These are phyloP conservation scores for Antheraea assamensis DNA, from an alignment of 2,888 invertebrate species.

Conservation along the genomic window DNA sequence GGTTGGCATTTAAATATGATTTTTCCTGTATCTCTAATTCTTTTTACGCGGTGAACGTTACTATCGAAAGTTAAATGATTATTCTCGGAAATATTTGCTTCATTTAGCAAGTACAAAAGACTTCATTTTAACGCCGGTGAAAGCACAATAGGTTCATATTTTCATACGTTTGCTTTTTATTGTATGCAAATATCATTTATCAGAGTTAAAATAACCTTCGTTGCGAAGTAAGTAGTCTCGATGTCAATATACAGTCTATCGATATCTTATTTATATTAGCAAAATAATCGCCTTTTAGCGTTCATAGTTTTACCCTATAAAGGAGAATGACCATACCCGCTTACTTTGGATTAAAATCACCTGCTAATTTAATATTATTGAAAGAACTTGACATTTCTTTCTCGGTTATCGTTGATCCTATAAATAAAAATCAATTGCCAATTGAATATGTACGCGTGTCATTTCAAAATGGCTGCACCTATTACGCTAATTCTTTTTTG, in stretches of 20 bases:
- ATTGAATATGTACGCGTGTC: no score
- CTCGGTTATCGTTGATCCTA: not conserved
- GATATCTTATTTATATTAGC: not conserved
- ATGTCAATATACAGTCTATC: not conserved
- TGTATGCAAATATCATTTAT: not conserved
- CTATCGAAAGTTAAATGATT: conserved; percentile 7
- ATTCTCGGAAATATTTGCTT: conserved; percentile 11
- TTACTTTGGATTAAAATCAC: not conserved
- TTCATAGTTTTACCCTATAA: not conserved
- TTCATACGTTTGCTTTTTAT: conserved; percentile 8
- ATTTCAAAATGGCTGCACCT: no score
- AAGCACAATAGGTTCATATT: conserved; percentile 6
- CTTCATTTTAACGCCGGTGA: not conserved
- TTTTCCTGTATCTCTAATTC: conserved; percentile 15
- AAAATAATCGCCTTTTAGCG: not conserved
- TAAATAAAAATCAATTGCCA: no score
- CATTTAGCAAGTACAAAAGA: conserved; percentile 6
- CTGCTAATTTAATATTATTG: not conserved
- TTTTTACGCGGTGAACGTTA: conserved; percentile 5
- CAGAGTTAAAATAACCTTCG: not conserved
- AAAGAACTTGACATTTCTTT: not conserved
- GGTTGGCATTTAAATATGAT: not conserved
- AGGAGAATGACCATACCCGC: not conserved
- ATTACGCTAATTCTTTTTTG: no score
- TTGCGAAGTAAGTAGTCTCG: not conserved